A percentile compares a stretch with the other conserved stretches of the same genome.
Evolutionary conservation across 1,140 invertebrate genomes (phyloP).

Genomic region (Schlechtendalia chinensis): DNA sequence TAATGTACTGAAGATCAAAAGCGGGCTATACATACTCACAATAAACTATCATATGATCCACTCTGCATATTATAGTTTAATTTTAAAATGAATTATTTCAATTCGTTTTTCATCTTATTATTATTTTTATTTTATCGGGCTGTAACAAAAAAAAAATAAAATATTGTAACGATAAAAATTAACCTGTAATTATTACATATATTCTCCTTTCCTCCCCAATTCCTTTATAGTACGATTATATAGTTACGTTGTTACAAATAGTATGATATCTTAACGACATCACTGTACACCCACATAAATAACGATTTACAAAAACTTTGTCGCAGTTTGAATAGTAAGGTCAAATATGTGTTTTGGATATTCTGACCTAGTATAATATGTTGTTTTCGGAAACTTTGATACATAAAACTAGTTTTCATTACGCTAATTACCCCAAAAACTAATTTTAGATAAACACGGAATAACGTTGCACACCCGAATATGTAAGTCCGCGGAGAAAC

Average conservation of each 20-base stretch:
- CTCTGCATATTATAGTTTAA: neutral
- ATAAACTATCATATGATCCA: too few species aligned
- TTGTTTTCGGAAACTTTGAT: conserved; percentile 7
- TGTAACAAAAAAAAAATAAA: conserved; percentile 22
- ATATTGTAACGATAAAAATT: conserved; percentile 11
- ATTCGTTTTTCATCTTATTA: neutral
- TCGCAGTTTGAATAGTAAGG: neutral
- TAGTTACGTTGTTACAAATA: neutral
- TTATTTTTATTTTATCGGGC: neutral
- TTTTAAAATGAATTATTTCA: conserved; percentile 14
- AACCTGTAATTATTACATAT: neutral
- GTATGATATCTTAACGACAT: neutral
- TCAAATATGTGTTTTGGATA: conserved; percentile 1
- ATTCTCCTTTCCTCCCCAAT: neutral
- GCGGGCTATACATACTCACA: too few species aligned
- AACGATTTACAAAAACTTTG: neutral
- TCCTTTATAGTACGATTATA: neutral
- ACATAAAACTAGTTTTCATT: conserved; percentile 23
- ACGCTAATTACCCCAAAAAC: conserved; percentile 15
- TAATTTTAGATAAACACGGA: neutral
- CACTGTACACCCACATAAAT: too few species aligned
- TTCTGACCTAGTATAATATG: neutral
- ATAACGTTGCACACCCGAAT: neutral
- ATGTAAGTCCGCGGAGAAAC: neutral
- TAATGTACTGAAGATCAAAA: too few species aligned